A percentile compares a stretch with the other conserved stretches of the same genome.
phyloP scores from a whole-genome alignment of 1,140 invertebrate species.

The Meloidogyne floridensis region DNA sequence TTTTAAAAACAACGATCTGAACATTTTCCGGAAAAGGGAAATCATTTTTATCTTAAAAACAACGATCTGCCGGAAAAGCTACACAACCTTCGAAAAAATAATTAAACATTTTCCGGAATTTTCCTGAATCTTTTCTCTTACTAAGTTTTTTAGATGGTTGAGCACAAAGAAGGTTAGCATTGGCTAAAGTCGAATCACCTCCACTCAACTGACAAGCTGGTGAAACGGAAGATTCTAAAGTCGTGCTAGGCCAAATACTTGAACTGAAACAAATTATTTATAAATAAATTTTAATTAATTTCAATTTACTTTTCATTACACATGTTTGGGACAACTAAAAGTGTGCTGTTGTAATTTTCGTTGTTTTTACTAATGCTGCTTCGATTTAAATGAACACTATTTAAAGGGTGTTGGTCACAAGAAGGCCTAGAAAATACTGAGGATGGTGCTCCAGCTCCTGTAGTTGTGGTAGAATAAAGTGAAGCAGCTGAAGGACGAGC shows the following conservation, averaged over 20 bases:
- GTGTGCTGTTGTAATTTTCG: neutral
- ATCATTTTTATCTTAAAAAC: neutral
- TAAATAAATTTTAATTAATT: neutral
- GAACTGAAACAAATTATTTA: neutral
- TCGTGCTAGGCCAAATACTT: neutral
- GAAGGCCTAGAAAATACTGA: neutral
- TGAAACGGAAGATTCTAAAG: neutral
- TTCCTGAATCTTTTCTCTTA: neutral
- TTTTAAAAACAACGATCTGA: neutral
- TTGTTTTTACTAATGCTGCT: slow-evolving; percentile 20
- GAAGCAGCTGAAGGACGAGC: neutral
- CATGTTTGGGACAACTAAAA: neutral
- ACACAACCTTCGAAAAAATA: neutral
- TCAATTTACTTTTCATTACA: neutral
- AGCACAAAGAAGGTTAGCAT: neutral
- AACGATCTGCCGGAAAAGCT: neutral
- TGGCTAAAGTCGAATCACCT: neutral
- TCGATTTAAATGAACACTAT: neutral
- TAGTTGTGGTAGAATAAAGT: neutral
- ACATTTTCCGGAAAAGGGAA: neutral
- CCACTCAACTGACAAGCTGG: neutral
- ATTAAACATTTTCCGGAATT: neutral
- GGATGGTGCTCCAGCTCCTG: neutral
- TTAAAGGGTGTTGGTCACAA: neutral
- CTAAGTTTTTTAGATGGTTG: neutral